A percentile compares a stretch with the other conserved stretches of the same genome.
These are phyloP conservation scores for Megaptera novaeangliae DNA, from an alignment of 2,113 vertebrate genomes.

Conservation along the genomic window DNA sequence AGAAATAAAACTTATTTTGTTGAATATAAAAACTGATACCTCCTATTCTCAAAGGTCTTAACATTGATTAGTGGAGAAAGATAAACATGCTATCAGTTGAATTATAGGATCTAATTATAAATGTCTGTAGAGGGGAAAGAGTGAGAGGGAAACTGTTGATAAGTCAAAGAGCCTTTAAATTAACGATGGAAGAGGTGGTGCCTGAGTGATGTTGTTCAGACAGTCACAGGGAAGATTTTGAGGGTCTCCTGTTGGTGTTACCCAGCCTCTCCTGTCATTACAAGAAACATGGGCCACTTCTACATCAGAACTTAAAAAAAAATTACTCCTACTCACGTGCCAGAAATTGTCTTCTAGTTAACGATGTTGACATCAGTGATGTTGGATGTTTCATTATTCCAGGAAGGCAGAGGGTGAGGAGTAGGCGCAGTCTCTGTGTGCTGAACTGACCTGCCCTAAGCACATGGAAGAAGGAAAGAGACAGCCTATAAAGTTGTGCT, in stretches of 20 bases:
- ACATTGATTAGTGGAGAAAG: neutral
- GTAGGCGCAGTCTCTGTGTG: neutral
- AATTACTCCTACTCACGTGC: neutral
- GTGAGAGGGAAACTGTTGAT: neutral
- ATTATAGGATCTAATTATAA: neutral
- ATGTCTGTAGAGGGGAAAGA: neutral
- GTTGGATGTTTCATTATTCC: neutral
- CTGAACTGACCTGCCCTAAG: neutral
- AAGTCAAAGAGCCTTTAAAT: neutral
- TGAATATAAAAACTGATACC: neutral
- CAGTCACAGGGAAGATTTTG: neutral
- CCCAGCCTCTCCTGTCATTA: neutral
- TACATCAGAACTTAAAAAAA: neutral
- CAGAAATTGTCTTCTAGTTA: neutral
- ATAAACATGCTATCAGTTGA: neutral
- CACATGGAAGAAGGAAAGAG: neutral
- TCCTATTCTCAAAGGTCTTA: neutral
- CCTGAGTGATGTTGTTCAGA: neutral
- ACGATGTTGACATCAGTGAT: neutral
- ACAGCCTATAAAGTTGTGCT: accelerated
- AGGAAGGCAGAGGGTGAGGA: neutral
- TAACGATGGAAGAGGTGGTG: neutral
- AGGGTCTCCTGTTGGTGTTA: neutral
- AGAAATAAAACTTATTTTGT: neutral
- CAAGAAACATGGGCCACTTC: neutral